A percentile compares a stretch with the other conserved stretches of the same genome.
Evolutionary conservation across 2,797 vertebrate genomes (phyloP).

Genomic region (Esox masquinongy): DNA sequence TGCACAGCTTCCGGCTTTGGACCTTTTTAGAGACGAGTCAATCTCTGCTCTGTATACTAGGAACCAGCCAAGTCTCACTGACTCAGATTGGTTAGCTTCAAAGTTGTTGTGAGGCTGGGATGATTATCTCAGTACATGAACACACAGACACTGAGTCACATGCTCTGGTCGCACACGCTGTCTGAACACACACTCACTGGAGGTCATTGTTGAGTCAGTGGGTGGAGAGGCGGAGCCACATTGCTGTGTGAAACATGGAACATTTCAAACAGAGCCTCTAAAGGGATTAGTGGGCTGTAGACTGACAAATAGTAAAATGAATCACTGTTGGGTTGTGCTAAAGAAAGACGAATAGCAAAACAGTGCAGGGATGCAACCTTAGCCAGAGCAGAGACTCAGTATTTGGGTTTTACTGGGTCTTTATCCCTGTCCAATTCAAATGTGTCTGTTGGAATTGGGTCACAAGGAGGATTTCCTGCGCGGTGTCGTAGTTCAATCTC

Average conservation of each 20-base stretch:
- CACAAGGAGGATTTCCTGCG: not conserved
- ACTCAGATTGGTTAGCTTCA: slow-evolving; percentile 35
- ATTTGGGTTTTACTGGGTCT: not conserved
- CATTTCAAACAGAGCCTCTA: not conserved
- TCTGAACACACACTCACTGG: slow-evolving; percentile 59
- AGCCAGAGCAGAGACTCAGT: not conserved
- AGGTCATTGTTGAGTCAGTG: slow-evolving; percentile 63
- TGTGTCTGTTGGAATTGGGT: not conserved
- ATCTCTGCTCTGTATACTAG: not conserved
- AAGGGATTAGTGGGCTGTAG: not conserved
- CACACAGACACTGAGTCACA: slow-evolving; percentile 26
- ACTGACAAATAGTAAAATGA: not conserved
- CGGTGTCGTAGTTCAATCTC: not conserved
- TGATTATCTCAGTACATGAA: not conserved
- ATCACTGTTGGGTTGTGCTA: not conserved
- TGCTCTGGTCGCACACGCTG: not conserved
- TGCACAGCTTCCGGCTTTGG: not conserved
- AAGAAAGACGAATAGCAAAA: not conserved
- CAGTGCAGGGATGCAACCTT: not conserved
- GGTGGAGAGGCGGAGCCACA: slow-evolving; percentile 41
- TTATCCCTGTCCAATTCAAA: not conserved
- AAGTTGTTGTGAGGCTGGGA: slow-evolving; percentile 45
- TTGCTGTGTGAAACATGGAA: not conserved
- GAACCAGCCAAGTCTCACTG: not conserved
- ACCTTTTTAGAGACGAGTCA: not conserved